Percentiles rank a stretch among this genome's conserved stretches.
Evolutionary conservation across 2,797 vertebrate species (phyloP).

Genomic region (Darevskia nairensis): DNA sequence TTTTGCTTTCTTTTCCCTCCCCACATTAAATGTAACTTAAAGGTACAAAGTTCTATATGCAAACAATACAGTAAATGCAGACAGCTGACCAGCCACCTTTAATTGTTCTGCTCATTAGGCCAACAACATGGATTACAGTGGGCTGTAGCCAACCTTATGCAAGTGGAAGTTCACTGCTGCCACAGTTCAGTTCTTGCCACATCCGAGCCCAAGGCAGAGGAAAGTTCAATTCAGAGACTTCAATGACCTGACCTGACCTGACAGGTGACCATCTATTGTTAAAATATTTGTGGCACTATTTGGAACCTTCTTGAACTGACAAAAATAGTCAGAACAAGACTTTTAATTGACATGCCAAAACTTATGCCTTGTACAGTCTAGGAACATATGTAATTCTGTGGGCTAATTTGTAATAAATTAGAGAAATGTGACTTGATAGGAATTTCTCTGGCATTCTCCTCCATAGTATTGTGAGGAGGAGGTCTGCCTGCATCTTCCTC

Average conservation of each 20-base stretch:
- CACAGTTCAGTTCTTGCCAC: not conserved
- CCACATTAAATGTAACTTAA: not conserved
- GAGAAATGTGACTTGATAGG: not conserved
- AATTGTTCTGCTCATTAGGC: not conserved
- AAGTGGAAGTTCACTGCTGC: not conserved
- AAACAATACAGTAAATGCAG: conserved; percentile 7
- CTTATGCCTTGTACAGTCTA: not conserved
- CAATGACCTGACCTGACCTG: not conserved
- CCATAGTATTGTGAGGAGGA: not conserved
- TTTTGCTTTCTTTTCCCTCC: not conserved
- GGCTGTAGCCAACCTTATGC: not conserved
- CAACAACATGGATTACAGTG: not conserved
- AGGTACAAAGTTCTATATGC: not conserved
- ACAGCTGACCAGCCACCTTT: not conserved
- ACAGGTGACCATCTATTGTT: not conserved
- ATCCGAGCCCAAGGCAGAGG: not conserved
- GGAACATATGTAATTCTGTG: not conserved
- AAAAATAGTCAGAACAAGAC: not conserved
- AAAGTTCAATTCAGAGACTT: not conserved
- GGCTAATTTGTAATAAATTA: conserved; percentile 3
- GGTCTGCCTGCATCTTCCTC: no score
- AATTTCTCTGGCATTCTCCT: not conserved
- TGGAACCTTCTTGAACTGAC: not conserved
- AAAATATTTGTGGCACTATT: not conserved
- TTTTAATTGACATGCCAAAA: not conserved